Conservation (phyloP, 2,113 vertebrate genomes). For the Ptilonorhynchus violaceus region DNA sequence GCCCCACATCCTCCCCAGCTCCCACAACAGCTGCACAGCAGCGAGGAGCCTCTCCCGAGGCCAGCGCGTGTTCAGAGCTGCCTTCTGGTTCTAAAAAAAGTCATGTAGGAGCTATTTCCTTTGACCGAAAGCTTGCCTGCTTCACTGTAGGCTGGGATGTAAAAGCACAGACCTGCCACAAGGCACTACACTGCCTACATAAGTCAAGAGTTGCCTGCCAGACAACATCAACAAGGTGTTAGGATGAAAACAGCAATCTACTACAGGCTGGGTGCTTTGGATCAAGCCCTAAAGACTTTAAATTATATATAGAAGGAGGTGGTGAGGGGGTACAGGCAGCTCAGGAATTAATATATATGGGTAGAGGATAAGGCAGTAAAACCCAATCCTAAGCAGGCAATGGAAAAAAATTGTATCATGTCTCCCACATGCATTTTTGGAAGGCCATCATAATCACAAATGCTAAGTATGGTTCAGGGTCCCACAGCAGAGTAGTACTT, state of each 20-base stretch:
- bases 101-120: not conserved
- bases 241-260: not conserved
- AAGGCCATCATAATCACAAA: not conserved
- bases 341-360: not conserved
- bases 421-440: not conserved
- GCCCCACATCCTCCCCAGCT: not conserved
- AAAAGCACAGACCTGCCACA: not conserved
- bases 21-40: constrained; percentile 45
- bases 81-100: not conserved
- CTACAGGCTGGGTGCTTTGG: not conserved
- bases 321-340: not conserved
- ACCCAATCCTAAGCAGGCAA: not conserved
- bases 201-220: not conserved
- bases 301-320: not conserved
- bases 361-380: not conserved
- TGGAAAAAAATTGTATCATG: not conserved
- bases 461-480: not conserved
- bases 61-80: not conserved
- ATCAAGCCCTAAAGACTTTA: not conserved
- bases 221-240: not conserved
- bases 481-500: not conserved
- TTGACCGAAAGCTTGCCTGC: not conserved
- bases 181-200: not conserved
- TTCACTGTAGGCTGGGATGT: not conserved
- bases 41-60: not conserved